These are phyloP conservation scores for Drosophila miranda DNA, from an alignment of 1,140 invertebrate genomes.

Conservation along the genomic window DNA sequence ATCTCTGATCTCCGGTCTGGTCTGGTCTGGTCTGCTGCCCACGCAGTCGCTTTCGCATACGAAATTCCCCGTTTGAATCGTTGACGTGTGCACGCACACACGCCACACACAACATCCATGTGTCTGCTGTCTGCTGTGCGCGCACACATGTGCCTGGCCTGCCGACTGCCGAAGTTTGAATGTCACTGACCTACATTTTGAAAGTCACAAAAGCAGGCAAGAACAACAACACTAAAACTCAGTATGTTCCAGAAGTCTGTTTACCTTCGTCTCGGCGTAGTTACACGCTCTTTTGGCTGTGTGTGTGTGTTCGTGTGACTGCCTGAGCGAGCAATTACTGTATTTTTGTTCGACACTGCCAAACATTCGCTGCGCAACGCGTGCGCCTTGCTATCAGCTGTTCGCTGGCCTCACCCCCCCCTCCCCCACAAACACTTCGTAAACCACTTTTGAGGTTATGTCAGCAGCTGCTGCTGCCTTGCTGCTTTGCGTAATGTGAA, in stretches of 20 bases:
- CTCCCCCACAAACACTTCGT: neutral
- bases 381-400: constrained; percentile 30
- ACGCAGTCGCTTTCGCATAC: constrained; percentile 7
- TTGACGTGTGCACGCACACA: constrained; percentile 1
- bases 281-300: neutral
- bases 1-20: too few species aligned
- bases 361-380: constrained; percentile 5
- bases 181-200: constrained; percentile 77
- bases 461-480: neutral
- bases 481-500: constrained; percentile 67
- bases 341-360: neutral
- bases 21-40: constrained; percentile 1
- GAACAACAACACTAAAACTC: constrained; percentile 3
- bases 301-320: neutral
- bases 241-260: constrained; percentile 16
- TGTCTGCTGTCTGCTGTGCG: constrained; percentile 5
- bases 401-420: constrained; percentile 23
- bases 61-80: neutral
- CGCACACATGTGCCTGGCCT: constrained; percentile 35
- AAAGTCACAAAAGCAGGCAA: constrained; percentile 57
- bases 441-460: constrained; percentile 57
- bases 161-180: constrained; percentile 51
- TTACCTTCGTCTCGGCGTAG: neutral
- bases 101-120: neutral
- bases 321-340: neutral